Percentiles rank a stretch among this genome's conserved stretches.
phyloP scores from a whole-genome alignment of 2,888 invertebrate species.

The Trichacis sp. region DNA sequence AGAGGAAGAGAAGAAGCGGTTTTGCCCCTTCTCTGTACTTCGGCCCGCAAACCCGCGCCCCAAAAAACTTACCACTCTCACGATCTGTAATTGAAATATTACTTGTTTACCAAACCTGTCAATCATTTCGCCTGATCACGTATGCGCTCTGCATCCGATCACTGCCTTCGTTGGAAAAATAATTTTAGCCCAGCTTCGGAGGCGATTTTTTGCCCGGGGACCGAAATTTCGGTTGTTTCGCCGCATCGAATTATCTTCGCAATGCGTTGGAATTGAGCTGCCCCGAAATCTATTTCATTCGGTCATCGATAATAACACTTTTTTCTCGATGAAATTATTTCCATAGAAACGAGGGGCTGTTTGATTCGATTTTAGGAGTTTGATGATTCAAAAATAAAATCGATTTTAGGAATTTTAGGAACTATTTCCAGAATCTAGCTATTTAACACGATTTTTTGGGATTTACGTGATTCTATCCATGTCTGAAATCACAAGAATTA shows the following conservation, averaged over 20 bases:
- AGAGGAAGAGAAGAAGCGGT: not conserved
- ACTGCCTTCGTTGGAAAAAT: conserved; percentile 18
- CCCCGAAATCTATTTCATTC: not conserved
- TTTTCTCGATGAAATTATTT: not conserved
- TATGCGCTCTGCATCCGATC: conserved; percentile 34
- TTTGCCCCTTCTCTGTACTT: not conserved
- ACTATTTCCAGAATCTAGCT: no score
- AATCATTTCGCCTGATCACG: conserved; percentile 29
- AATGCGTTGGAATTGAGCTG: not conserved
- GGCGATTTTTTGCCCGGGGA: conserved; percentile 22
- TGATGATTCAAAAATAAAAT: no score
- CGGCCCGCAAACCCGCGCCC: not conserved
- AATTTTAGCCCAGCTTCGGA: conserved; percentile 26
- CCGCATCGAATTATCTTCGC: not conserved
- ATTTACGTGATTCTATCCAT: no score
- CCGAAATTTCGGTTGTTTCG: not conserved
- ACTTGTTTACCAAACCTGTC: conserved; percentile 41
- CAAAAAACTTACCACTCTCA: conserved; percentile 47
- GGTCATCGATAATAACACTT: no score
- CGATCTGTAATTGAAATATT: conserved; percentile 49
- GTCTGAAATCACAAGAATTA: no score
- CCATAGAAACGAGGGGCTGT: no score
- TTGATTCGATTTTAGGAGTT: no score
- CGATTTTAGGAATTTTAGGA: no score
- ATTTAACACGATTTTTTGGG: no score